Conservation (phyloP, 2,797 vertebrate species). For the Epinephelus malabaricus region DNA sequence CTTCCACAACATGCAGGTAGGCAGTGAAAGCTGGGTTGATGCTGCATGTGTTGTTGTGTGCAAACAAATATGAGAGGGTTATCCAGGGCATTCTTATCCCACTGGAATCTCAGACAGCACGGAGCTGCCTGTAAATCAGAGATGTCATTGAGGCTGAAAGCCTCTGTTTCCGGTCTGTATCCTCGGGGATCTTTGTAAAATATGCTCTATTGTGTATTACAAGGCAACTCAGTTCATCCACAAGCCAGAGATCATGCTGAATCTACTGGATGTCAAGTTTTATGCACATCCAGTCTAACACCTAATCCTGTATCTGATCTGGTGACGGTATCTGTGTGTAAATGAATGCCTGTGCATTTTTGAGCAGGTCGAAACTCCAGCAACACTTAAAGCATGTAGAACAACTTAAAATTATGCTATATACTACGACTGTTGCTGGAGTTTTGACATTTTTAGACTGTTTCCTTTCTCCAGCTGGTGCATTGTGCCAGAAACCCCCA, state of each 20-base stretch:
- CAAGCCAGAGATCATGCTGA: constrained; percentile 11
- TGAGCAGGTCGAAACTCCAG: no score
- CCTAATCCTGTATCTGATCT: constrained; percentile 16
- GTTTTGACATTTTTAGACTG: no score
- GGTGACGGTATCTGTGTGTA: constrained; percentile 2
- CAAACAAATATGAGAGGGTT: not conserved
- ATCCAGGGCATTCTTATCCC: constrained; percentile 11
- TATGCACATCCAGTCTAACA: not conserved
- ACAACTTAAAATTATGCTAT: no score
- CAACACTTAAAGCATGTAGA: no score
- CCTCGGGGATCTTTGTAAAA: constrained; percentile 37
- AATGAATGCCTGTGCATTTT: constrained; percentile 3
- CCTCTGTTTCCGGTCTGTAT: constrained; percentile 16
- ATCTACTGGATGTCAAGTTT: constrained; percentile 11
- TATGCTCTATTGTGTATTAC: constrained; percentile 20
- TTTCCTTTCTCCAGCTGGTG: no score
- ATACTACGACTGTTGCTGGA: no score
- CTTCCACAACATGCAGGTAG: constrained; percentile 89
- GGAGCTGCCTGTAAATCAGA: constrained; percentile 52
- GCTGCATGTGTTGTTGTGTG: not conserved
- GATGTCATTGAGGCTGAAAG: constrained; percentile 40
- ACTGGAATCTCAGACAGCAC: constrained; percentile 23
- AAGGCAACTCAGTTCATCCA: constrained; percentile 13
- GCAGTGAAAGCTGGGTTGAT: not conserved
- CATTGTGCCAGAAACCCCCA: no score